Base-by-base conservation (phyloP, 2,113 vertebrate genomes). In the Tinamus guttatus region DNA sequence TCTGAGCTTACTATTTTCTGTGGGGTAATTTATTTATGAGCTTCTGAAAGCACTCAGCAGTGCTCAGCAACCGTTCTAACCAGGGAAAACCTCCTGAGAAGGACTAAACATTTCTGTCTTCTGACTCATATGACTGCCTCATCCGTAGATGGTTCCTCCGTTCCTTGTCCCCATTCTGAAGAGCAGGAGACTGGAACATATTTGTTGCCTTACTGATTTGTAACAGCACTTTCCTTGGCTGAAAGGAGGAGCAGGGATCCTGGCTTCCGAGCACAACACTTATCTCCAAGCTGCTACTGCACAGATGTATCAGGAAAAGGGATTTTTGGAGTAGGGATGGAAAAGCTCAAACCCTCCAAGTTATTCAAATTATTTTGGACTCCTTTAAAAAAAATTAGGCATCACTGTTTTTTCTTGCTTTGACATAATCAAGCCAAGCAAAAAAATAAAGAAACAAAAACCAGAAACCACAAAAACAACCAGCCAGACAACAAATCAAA, bases 71-170 rank as follows among this genome's bases (percentile, higher is more conserved):
- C 74, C 41, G 65, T 34, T 79, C 71, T 2, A 27, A 22, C 27
- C 68, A 40, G 71, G 24, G n/a, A 81, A 91, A 96, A 73, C 85
- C 83, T 92, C 85, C 87, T 38, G 85, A 93, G 80, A 95, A 90
- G 83, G 2, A 62, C 92, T 65, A 90, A 96, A 65, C 17, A 0
- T 14, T 86, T 74, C 65, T 95, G 79, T 87, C 86, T 78, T 86
- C 90, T 82, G 69, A 84, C 88, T 96, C 92, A 49, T 83, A 86
- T 47, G 90, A 81, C 92, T 71, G 77, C 83, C 76, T 95, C 94
- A 79, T 85, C 80, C 86, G 92, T 89, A 92, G 90, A 85, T 93
- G 94, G 88, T 94, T 93, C 87, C 90, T 95, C 92, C 94, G 91
- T 94, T 91, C 93, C 76, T 87, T 94, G 82, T 87, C 87, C 93